A percentile compares a stretch with the other conserved stretches of the same genome.
Evolutionary conservation across 2,113 vertebrate species (phyloP).

Genomic region (Plectropomus leopardus): DNA sequence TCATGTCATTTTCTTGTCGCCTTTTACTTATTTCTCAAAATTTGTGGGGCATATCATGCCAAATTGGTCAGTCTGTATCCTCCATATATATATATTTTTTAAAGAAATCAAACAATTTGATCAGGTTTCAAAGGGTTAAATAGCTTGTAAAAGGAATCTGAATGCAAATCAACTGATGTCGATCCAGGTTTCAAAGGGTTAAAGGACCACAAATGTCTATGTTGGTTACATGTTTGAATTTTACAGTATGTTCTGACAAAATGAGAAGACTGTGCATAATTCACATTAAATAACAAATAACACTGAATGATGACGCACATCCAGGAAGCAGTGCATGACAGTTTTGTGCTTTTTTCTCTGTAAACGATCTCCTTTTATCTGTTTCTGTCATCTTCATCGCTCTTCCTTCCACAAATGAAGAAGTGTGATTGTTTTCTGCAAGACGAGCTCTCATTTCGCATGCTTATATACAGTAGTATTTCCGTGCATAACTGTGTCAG

Average conservation of each 20-base stretch:
- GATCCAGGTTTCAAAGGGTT: no score
- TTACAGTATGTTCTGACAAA: background rate
- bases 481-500: constrained; percentile 83
- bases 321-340: background rate
- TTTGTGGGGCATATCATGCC: no score
- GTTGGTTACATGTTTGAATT: background rate
- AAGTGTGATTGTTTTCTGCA: constrained; percentile 8
- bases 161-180: no score
- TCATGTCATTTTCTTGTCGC: no score
- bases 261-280: background rate
- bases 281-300: background rate
- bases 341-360: background rate
- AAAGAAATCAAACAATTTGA: no score
- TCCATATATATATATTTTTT: no score
- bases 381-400: background rate
- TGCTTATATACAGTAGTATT: constrained; percentile 37
- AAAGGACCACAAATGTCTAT: background rate
- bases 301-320: background rate
- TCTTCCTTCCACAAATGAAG: constrained; percentile 36
- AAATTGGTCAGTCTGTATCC: no score
- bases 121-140: no score
- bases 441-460: background rate
- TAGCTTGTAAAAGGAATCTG: no score
- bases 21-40: no score
- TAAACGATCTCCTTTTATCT: constrained; percentile 9